A percentile compares a stretch with the other conserved stretches of the same genome.
Conservation (phyloP, 1,140 invertebrate genomes). For the Atta texana region DNA sequence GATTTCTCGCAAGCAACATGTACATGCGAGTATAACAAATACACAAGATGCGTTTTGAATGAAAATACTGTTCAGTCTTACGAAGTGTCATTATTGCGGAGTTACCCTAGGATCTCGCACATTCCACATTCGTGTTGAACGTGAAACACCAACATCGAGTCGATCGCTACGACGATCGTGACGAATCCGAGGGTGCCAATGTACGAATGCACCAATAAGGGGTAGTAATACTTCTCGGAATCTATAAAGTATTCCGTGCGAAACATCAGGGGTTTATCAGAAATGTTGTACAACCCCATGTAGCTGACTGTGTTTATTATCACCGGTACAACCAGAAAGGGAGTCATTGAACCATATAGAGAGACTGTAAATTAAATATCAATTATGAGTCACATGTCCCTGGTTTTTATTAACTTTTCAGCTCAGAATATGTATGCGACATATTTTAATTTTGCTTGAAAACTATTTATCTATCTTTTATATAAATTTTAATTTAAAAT, state of each 20-base stretch:
- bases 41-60: conserved; percentile 2
- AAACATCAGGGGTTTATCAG: conserved; percentile 69
- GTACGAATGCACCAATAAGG: conserved; percentile 73
- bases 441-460: background rate
- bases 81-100: conserved; percentile 50
- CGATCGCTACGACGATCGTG: conserved; percentile 69
- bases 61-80: conserved; percentile 53
- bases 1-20: background rate
- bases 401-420: background rate
- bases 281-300: conserved; percentile 46
- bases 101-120: conserved; percentile 76
- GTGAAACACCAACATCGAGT: conserved; percentile 70
- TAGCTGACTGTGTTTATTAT: conserved; percentile 58
- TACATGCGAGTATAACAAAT: background rate
- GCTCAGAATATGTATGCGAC: background rate
- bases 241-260: conserved; percentile 74
- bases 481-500: background rate
- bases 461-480: background rate
- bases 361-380: conserved; percentile 56
- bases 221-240: conserved; percentile 72
- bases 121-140: conserved; percentile 74
- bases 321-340: conserved; percentile 72
- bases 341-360: conserved; percentile 73
- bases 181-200: conserved; percentile 72
- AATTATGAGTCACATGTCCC: background rate